phyloP scores from a whole-genome alignment of 2,888 invertebrate genomes.

The Chloroclysta siterata region DNA sequence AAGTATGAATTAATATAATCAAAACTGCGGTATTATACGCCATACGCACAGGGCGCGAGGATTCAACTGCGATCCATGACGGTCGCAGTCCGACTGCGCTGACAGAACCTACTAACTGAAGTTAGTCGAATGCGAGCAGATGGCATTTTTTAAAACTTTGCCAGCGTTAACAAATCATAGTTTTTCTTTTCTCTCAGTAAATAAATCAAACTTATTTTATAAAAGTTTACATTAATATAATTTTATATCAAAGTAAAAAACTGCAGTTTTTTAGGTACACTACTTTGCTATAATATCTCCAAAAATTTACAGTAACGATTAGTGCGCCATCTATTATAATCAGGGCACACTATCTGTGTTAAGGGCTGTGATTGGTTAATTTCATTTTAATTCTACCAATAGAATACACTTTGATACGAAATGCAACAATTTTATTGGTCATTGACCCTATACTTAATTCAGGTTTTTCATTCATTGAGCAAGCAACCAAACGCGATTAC shows the following conservation, averaged over 20 bases:
- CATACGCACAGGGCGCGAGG: slow-evolving; percentile 57
- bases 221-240: neutral
- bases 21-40: slow-evolving; percentile 56
- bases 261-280: slow-evolving; percentile 11
- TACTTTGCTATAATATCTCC: slow-evolving; percentile 4
- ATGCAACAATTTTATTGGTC: slow-evolving; percentile 21
- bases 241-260: neutral
- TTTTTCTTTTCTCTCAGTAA: neutral
- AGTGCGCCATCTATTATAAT: slow-evolving; percentile 25
- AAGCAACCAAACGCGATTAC: neutral
- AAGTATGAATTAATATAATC: slow-evolving; percentile 32
- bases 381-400: slow-evolving; percentile 16
- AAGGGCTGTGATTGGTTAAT: slow-evolving; percentile 18
- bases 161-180: slow-evolving; percentile 14
- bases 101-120: slow-evolving; percentile 47
- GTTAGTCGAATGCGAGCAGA: slow-evolving; percentile 58
- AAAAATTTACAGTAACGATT: neutral
- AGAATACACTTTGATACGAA: neutral
- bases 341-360: slow-evolving; percentile 1
- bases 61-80: slow-evolving; percentile 77
- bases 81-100: slow-evolving; percentile 73
- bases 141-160: slow-evolving; percentile 33
- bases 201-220: neutral
- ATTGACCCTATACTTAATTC: slow-evolving; percentile 9
- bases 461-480: slow-evolving; percentile 25